phyloP scores from a whole-genome alignment of 1,140 invertebrate genomes.

The Platyscapa corneri region DNA sequence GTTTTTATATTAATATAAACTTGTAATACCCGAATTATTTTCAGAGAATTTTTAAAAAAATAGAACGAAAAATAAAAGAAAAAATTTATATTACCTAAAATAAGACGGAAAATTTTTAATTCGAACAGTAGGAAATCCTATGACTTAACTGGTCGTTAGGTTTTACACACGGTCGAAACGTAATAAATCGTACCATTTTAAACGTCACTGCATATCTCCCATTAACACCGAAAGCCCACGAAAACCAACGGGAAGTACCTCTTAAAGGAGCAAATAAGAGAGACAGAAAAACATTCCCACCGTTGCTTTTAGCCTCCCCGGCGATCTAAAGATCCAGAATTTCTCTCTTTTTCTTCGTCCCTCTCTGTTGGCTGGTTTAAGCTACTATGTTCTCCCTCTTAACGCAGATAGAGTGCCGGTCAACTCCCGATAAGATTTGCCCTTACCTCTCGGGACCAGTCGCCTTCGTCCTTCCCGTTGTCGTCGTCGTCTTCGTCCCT shows the following conservation, averaged over 20 bases:
- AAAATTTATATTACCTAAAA: not conserved
- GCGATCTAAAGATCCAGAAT: constrained; percentile 8
- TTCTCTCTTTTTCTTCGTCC: not conserved
- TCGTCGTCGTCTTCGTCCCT: constrained; percentile 38
- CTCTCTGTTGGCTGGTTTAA: not conserved
- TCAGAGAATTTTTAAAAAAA: no score
- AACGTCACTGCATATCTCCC: constrained; percentile 13
- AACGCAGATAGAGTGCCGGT: not conserved
- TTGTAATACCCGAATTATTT: no score
- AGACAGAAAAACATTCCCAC: constrained; percentile 12
- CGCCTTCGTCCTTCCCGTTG: not conserved
- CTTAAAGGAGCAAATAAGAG: constrained; percentile 6
- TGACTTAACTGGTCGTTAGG: not conserved
- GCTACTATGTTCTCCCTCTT: not conserved
- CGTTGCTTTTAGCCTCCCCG: not conserved
- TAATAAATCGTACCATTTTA: constrained; percentile 19
- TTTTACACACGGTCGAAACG: not conserved
- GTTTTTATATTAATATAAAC: no score
- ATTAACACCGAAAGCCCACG: constrained; percentile 19
- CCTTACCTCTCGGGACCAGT: not conserved
- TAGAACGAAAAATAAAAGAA: not conserved
- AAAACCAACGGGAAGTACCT: constrained; percentile 11
- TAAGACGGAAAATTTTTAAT: not conserved
- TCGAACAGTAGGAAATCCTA: not conserved
- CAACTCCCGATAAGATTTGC: not conserved